Base-by-base conservation (phyloP, 2,113 vertebrate genomes). In the Butorides virescens region DNA sequence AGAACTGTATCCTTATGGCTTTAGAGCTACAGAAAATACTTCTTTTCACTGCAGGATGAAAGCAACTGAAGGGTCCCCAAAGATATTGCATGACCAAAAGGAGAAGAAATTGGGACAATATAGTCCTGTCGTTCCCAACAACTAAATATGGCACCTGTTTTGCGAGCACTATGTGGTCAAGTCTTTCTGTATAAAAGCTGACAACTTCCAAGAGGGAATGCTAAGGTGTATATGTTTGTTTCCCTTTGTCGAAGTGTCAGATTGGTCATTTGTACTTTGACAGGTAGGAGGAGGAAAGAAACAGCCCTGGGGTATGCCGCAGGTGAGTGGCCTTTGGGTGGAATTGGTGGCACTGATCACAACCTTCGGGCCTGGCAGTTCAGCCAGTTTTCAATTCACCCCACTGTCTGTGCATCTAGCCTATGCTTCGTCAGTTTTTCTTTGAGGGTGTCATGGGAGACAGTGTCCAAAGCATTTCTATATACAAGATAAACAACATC, bases 291-390 rank as follows among this genome's bases (percentile, higher is more conserved):
- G 63, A 27, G 7, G 15, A 67, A 30, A 62, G 50, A 71, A 67
- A 27, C 2, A 63, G 16, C 22, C n/a, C 12, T 44, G 16, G 30
- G 11, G 29, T 61, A 34, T 5, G 34, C 42, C 1, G 0, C 17
- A 78, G 25, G 29, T 46, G 34, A 50, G 27, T 34, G 20, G 16
- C 11, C 20, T 52, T 59, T 52, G 27, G 2, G 6, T 73, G 23
- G 23, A 52, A 46, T 2, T 59, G 19, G 37, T 52, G 52, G 37
- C 34, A 59, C 21, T 2, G 11, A 49, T 63, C 20, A 49, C 26
- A 58, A 27, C 0, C 23, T 89, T 53, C 66, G 34, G 21, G 39
- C 17, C 50, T 56, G 26, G 19, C 47, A 67, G 13, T 37, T 53
- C 11, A 59, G 15, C 5, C 15, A 49, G 21, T 59, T 91, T 56